Percentiles rank a stretch among this genome's conserved stretches.
Evolutionary conservation across 2,888 invertebrate genomes (phyloP).

Genomic region (Allacma fusca): DNA sequence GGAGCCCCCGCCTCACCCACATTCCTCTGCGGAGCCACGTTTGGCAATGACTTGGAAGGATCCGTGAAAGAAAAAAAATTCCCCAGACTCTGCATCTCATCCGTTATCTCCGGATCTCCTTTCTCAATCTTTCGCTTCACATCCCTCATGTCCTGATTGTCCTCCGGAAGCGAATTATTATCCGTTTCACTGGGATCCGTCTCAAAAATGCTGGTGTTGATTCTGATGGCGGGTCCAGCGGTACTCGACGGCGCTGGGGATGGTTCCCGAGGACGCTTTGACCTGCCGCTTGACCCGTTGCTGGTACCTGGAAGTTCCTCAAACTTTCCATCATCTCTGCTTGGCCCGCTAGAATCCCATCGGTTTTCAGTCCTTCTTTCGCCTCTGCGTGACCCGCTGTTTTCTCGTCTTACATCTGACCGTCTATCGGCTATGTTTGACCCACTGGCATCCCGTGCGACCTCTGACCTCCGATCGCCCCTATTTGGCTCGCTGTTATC

Average conservation of each 20-base stretch:
- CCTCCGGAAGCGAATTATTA: neutral
- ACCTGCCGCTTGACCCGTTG: neutral
- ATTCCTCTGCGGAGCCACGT: neutral
- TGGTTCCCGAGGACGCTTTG: neutral
- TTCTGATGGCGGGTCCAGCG: neutral
- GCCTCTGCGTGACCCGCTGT: no score
- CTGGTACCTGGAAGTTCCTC: neutral
- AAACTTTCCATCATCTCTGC: no score
- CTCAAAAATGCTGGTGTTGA: slow-evolving; percentile 1
- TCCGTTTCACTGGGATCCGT: no score
- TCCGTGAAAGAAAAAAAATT: neutral
- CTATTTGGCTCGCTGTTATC: no score
- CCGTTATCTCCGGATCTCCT: neutral
- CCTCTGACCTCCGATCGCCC: no score
- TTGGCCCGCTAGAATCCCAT: no score
- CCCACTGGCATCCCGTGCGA: no score
- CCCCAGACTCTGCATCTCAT: neutral
- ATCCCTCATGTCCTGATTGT: neutral
- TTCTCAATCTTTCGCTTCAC: neutral
- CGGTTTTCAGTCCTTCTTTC: no score
- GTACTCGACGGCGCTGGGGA: neutral
- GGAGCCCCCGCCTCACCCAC: slow-evolving; percentile 6
- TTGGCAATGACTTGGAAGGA: neutral
- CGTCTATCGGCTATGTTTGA: no score
- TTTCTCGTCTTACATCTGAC: no score